These are phyloP conservation scores for Benthosema pterotum DNA, from an alignment of 2,797 vertebrate genomes.

Conservation along the genomic window DNA sequence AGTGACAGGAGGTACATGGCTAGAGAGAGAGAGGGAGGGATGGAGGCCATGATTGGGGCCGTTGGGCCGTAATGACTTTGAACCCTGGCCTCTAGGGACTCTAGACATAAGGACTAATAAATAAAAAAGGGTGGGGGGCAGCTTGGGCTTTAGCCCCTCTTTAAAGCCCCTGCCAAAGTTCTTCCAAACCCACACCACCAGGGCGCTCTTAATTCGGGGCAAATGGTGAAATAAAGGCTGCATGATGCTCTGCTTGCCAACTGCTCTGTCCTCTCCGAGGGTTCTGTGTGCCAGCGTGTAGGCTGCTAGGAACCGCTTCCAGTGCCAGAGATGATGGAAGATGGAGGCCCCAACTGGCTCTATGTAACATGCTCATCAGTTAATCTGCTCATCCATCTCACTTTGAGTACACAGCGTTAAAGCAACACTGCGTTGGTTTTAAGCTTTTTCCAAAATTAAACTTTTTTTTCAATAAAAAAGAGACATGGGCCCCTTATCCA, in stretches of 20 bases:
- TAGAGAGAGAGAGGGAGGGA: conserved; percentile 1
- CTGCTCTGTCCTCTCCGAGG: conserved; percentile 48
- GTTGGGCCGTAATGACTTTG: conserved; percentile 77
- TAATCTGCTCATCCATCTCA: conserved; percentile 50
- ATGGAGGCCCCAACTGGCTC: conserved; percentile 53
- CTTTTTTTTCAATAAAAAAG: too few species aligned
- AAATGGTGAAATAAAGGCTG: conserved; percentile 60
- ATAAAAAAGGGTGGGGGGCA: conserved; percentile 46
- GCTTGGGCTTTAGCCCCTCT: conserved; percentile 62
- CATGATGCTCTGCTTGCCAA: conserved; percentile 55
- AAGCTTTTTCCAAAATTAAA: too few species aligned
- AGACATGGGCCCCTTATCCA: too few species aligned
- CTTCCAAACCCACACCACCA: conserved; percentile 54
- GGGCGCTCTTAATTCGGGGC: conserved; percentile 61
- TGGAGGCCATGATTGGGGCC: conserved; percentile 44
- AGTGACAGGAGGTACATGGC: conserved; percentile 70
- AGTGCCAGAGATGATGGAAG: conserved; percentile 58
- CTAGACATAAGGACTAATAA: conserved; percentile 66
- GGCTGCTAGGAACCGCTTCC: conserved; percentile 2
- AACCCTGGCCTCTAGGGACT: conserved; percentile 67
- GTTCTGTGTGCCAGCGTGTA: conserved; percentile 48
- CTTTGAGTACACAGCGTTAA: conserved; percentile 41
- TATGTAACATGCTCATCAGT: conserved; percentile 34
- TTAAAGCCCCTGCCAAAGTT: conserved; percentile 67
- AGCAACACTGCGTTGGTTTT: too few species aligned